Conservation (phyloP, 2,888 invertebrate species). For the Andrena chrysosceles region DNA sequence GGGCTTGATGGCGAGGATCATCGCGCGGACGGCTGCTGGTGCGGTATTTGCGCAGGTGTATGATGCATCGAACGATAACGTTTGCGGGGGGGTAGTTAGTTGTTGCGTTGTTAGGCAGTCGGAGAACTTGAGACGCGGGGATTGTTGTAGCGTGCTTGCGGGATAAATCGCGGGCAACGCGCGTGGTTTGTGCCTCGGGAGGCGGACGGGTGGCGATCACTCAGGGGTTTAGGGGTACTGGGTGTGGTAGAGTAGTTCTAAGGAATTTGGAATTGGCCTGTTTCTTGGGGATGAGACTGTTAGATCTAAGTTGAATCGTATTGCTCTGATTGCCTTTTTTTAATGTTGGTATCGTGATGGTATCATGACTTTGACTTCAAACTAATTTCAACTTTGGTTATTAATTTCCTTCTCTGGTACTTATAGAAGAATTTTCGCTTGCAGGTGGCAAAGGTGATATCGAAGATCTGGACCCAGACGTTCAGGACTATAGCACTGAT, state of each 20-base stretch:
- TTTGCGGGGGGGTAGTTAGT: slow-evolving; percentile 30
- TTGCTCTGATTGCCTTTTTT: too few relatives aligned
- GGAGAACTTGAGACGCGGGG: slow-evolving; percentile 40
- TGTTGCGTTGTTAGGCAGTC: slow-evolving; percentile 43
- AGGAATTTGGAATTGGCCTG: neutral
- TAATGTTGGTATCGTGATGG: too few relatives aligned
- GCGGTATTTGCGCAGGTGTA: slow-evolving; percentile 59
- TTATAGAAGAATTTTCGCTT: slow-evolving; percentile 5
- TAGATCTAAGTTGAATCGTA: too few relatives aligned
- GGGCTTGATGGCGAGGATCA: neutral
- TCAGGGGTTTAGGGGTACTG: neutral
- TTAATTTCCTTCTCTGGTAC: neutral
- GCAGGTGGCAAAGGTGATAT: slow-evolving; percentile 70
- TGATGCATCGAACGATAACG: slow-evolving; percentile 43
- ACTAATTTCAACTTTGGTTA: neutral
- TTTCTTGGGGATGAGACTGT: too few relatives aligned
- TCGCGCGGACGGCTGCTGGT: slow-evolving; percentile 26
- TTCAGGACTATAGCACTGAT: slow-evolving; percentile 79
- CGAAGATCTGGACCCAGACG: slow-evolving; percentile 76
- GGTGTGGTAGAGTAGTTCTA: neutral
- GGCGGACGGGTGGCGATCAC: neutral
- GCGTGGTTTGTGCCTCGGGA: slow-evolving; percentile 3
- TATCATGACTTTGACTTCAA: too few relatives aligned
- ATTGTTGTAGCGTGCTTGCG: slow-evolving; percentile 21
- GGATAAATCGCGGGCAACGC: neutral